A percentile compares a stretch with the other conserved stretches of the same genome.
phyloP scores from a whole-genome alignment of 2,888 invertebrate genomes.

The Hirudinaria manillensis region DNA sequence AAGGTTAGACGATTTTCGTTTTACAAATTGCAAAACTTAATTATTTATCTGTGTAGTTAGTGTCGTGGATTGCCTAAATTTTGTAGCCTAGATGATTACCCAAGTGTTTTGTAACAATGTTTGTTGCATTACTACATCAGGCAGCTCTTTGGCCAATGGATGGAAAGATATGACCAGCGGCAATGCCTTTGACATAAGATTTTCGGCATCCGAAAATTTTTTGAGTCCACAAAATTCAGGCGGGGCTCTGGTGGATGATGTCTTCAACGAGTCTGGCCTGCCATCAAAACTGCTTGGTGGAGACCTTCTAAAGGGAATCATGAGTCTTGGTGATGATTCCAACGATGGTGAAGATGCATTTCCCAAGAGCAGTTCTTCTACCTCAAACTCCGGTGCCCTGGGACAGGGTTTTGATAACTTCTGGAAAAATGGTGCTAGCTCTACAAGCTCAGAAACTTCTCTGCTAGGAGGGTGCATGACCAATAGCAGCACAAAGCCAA shows the following conservation, averaged over 20 bases:
- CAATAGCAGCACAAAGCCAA: constrained; percentile 9
- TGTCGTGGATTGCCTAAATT: no score
- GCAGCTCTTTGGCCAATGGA: constrained; percentile 18
- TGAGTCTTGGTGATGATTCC: constrained; percentile 20
- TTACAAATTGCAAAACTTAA: neutral
- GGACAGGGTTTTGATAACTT: constrained; percentile 8
- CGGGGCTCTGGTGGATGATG: constrained; percentile 6
- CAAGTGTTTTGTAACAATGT: no score
- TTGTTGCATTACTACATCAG: neutral
- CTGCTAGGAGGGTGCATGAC: constrained; percentile 13
- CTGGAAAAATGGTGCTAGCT: constrained; percentile 13
- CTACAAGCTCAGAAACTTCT: constrained; percentile 10
- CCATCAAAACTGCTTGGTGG: constrained; percentile 22
- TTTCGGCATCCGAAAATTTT: neutral
- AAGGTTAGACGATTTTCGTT: constrained; percentile 8
- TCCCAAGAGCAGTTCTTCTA: neutral
- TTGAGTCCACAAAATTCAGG: neutral
- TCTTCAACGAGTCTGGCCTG: neutral
- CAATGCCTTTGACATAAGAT: constrained; percentile 29
- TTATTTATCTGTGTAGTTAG: neutral
- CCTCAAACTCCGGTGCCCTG: neutral
- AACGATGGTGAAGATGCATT: constrained; percentile 17
- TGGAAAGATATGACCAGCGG: constrained; percentile 14
- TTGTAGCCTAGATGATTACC: no score
- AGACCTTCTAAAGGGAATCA: constrained; percentile 22